Percentiles rank a stretch among this genome's conserved stretches.
Conservation (phyloP, 35 echinoderm and acorn worm species). For the Apostichopus parvimensis region DNA sequence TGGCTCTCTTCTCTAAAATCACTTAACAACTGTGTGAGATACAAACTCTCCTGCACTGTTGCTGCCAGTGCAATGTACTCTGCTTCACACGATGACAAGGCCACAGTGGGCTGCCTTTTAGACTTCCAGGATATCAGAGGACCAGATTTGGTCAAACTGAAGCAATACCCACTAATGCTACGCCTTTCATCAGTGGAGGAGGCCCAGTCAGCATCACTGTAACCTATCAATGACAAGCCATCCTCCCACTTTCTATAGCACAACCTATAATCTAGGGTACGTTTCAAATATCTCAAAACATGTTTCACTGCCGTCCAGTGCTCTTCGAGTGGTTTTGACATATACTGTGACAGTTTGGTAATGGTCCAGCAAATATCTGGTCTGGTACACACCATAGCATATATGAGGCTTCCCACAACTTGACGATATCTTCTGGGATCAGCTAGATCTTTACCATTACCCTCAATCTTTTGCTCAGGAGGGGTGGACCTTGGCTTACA, state of each 20-base stretch:
- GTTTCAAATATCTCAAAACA: constrained; percentile 37
- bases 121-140: too few relatives aligned
- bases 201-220: too few relatives aligned
- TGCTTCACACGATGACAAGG: neutral
- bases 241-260: neutral
- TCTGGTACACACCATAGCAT: constrained; percentile 25
- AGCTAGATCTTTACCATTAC: neutral
- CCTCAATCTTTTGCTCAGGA: constrained; percentile 33
- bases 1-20: neutral
- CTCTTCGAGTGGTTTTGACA: constrained; percentile 49
- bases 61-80: constrained; percentile 58
- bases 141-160: too few relatives aligned
- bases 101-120: too few relatives aligned
- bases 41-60: constrained; percentile 46
- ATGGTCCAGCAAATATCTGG: constrained; percentile 32
- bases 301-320: constrained; percentile 56
- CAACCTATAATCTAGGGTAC: constrained; percentile 19
- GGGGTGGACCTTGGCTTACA: constrained; percentile 38
- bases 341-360: constrained; percentile 50
- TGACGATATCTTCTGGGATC: constrained; percentile 40
- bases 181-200: too few relatives aligned
- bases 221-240: too few relatives aligned
- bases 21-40: constrained; percentile 2
- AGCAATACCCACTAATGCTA: too few relatives aligned
- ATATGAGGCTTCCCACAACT: constrained; percentile 42